These are phyloP conservation scores for Microcebus griseorufus DNA, from an alignment of 2,113 vertebrate species.

Conservation along the genomic window DNA sequence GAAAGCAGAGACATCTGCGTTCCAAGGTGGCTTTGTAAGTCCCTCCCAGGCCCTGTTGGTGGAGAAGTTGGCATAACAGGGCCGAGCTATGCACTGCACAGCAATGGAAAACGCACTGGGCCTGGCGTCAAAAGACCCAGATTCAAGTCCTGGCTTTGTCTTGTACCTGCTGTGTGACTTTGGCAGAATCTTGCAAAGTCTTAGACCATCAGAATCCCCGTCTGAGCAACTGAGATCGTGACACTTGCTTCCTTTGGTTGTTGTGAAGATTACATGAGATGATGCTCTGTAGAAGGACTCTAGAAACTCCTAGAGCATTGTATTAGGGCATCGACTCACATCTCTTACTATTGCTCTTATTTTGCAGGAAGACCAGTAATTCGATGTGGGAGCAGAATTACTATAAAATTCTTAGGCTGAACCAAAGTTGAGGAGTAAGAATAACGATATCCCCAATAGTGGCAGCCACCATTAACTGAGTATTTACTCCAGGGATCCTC, in stretches of 20 bases:
- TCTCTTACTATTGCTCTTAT: neutral
- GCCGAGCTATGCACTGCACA: neutral
- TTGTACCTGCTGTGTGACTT: neutral
- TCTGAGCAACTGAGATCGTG: neutral
- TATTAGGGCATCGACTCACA: neutral
- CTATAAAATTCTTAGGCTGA: neutral
- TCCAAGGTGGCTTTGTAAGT: neutral
- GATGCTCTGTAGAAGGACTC: neutral
- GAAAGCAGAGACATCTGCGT: neutral
- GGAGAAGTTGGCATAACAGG: fast-evolving
- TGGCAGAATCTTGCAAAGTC: neutral
- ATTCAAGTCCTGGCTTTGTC: neutral
- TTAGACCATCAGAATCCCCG: neutral
- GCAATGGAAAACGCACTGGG: neutral
- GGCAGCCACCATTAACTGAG: neutral
- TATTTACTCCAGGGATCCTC: neutral
- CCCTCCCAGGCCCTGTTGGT: fast-evolving
- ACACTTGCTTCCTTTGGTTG: neutral
- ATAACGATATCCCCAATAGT: neutral
- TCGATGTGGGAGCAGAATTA: neutral
- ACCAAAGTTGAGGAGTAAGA: neutral
- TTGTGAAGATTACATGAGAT: neutral
- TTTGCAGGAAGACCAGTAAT: neutral
- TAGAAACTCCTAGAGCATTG: neutral
- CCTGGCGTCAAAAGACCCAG: neutral